Base-by-base conservation (phyloP, 2,113 vertebrate species). In the Mus pahari region DNA sequence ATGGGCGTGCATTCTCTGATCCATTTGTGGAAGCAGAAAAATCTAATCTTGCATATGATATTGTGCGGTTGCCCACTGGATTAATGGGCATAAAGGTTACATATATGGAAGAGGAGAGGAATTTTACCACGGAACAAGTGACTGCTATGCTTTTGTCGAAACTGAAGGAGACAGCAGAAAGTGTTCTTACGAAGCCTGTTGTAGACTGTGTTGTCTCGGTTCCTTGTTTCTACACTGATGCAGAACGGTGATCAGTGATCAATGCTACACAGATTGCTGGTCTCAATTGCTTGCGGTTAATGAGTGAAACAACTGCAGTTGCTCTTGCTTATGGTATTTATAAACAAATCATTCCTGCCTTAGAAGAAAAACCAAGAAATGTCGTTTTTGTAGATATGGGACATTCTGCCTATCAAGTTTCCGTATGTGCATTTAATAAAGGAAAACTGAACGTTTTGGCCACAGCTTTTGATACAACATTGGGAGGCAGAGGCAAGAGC, bases 131-230 rank as follows among this genome's bases (percentile, higher is more conserved):
- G 6, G 99, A 99, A 74, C 99, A 99, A 96, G 98, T 99, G 94
- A 99, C 99, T 14, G 99, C 98, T 91, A 99, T 99, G 99, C 98
- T 99, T 95, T 98, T 99, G 93, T 99, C 99, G 96, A 99, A 99
- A 96, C 98, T 99, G 96, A 99, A 99, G 98, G 99, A 99, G 98
- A 99, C 99, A 0, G 99, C 99, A 94, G 99, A 99, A 98, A 99
- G 98, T 98, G 99, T 99, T 0, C 98, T 99, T 86, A 99, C 99
- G 98, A 99, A 99, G 97, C 99, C 99, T 36, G 99, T 99, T 28
- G 99, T 99, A 20, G 99, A 99, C 96, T 99, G 99, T 77, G 99
- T 99, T 96, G 99, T 99, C 97, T 99, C 99, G 99, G 99, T 99
- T 95, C 99, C 99, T 10, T 99, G 98, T 97, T 99, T 99, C 98